A percentile compares a stretch with the other conserved stretches of the same genome.
phyloP scores from a whole-genome alignment of 2,888 invertebrate species.

The Pheosia tremula region DNA sequence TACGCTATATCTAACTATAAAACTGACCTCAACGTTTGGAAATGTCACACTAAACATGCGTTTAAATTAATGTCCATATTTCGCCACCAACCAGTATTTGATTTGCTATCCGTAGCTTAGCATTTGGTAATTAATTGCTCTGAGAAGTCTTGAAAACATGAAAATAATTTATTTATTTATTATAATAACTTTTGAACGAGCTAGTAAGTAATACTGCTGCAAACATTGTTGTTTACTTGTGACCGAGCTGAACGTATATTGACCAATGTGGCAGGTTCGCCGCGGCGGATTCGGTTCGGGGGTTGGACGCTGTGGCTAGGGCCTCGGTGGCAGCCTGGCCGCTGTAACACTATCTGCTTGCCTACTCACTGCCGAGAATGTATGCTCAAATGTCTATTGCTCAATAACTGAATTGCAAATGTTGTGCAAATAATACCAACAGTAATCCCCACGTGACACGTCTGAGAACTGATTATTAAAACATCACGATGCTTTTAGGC shows the following conservation, averaged over 20 bases:
- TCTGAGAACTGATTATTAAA: background rate
- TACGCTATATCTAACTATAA: too few species aligned
- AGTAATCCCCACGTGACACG: background rate
- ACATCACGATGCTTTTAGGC: background rate
- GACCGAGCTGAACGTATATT: slow-evolving; percentile 46
- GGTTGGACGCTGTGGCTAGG: slow-evolving; percentile 10
- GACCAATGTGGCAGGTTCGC: slow-evolving; percentile 23
- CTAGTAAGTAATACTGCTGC: slow-evolving; percentile 24
- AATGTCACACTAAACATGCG: too few species aligned
- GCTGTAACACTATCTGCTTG: slow-evolving; percentile 1
- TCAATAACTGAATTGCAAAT: background rate
- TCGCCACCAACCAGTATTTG: too few species aligned
- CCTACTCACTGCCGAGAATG: background rate
- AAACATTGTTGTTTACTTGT: slow-evolving; percentile 58
- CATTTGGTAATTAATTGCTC: too few species aligned
- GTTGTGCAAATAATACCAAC: background rate
- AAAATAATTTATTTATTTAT: too few species aligned
- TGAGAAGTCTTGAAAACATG: too few species aligned
- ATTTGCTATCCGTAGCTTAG: too few species aligned
- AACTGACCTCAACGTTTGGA: slow-evolving; percentile 23
- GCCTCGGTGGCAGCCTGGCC: background rate
- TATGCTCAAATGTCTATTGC: background rate
- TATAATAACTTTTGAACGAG: slow-evolving; percentile 33
- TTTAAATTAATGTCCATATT: too few species aligned
- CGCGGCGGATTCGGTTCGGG: slow-evolving; percentile 23